Evolutionary conservation across 2,888 invertebrate genomes (phyloP).

Genomic region (Clostera curtula): DNA sequence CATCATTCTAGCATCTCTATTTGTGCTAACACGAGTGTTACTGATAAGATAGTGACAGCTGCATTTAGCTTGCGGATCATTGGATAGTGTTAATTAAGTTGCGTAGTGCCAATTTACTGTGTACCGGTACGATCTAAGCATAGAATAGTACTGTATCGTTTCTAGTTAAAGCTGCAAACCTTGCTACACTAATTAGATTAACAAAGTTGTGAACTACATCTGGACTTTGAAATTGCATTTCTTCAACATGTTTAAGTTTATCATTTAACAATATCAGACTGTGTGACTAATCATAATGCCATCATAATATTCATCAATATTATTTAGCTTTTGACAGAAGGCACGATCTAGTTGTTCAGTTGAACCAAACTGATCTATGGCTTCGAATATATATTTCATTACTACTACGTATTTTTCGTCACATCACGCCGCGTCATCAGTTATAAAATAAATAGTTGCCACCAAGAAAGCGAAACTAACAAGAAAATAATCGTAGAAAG

Average conservation of each 20-base stretch:
- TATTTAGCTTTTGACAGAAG: too few species aligned
- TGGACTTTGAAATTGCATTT: too few species aligned
- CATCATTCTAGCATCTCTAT: constrained; percentile 17
- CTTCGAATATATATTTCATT: constrained; percentile 17
- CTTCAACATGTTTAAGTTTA: too few species aligned
- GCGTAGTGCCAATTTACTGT: neutral
- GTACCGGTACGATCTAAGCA: too few species aligned
- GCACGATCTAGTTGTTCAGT: too few species aligned
- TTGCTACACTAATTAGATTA: too few species aligned
- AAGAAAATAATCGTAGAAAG: constrained; percentile 58
- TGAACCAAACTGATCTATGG: constrained; percentile 7
- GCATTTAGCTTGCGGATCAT: neutral
- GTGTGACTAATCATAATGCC: too few species aligned
- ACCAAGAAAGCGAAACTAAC: constrained; percentile 62
- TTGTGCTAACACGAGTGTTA: constrained; percentile 1
- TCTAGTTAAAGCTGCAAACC: too few species aligned
- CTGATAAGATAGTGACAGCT: neutral
- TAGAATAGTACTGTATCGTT: too few species aligned
- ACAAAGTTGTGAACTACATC: too few species aligned
- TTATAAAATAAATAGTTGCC: constrained; percentile 40
- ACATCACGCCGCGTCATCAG: constrained; percentile 33
- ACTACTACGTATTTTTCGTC: constrained; percentile 15
- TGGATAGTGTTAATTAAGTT: neutral
- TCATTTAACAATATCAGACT: too few species aligned
- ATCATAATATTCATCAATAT: constrained; percentile 7